These are phyloP conservation scores for Labeo calbasu DNA, from an alignment of 2,797 vertebrate species.

Conservation along the genomic window DNA sequence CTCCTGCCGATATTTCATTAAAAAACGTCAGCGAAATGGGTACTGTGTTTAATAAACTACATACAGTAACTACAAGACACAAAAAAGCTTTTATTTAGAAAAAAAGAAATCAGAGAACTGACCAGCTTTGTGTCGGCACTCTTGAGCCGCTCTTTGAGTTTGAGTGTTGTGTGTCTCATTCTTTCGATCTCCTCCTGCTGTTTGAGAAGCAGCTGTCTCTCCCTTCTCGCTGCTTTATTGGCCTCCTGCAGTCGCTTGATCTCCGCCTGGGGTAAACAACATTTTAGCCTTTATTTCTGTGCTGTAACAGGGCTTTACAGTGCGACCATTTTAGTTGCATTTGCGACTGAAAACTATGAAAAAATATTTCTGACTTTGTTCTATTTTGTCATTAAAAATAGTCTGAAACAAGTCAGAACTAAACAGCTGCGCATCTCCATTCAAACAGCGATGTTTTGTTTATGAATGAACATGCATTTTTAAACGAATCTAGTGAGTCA, in stretches of 20 bases:
- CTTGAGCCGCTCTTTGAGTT: conserved; percentile 92
- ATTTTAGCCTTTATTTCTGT: neutral
- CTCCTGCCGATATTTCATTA: conserved; percentile 74
- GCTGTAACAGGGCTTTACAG: too few relatives aligned
- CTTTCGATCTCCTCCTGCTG: conserved; percentile 96
- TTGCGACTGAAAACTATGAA: too few relatives aligned
- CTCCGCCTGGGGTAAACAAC: conserved; percentile 83
- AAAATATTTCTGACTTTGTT: too few relatives aligned
- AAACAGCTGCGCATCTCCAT: too few relatives aligned
- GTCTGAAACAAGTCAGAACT: too few relatives aligned
- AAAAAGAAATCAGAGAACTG: conserved; percentile 44
- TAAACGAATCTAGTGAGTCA: too few relatives aligned
- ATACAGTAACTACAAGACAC: neutral
- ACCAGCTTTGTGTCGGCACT: conserved; percentile 86
- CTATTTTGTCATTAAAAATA: too few relatives aligned
- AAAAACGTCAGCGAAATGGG: neutral
- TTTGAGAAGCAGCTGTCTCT: conserved; percentile 93
- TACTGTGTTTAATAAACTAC: neutral
- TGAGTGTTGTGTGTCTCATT: conserved; percentile 91
- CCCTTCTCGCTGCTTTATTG: conserved; percentile 93
- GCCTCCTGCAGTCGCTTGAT: conserved; percentile 97
- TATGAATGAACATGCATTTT: too few relatives aligned
- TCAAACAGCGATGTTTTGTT: too few relatives aligned
- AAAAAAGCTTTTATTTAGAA: neutral
- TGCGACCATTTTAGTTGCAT: too few relatives aligned